phyloP scores from a whole-genome alignment of 2,113 vertebrate genomes.

The Hippocampus zosterae region DNA sequence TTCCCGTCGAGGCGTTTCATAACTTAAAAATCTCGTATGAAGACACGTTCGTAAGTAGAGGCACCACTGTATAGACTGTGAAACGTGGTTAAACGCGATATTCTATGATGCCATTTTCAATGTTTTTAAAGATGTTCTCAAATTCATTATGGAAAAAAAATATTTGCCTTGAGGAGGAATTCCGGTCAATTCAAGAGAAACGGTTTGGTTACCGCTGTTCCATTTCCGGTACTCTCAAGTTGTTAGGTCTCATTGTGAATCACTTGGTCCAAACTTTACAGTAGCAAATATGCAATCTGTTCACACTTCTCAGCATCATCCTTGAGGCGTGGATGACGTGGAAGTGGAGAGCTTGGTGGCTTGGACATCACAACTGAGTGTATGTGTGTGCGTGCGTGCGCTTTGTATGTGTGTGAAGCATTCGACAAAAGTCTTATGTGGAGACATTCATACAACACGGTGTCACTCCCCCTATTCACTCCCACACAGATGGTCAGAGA shows the following conservation, averaged over 20 bases:
- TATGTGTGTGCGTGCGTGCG: background rate
- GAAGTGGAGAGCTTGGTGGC: slow-evolving; percentile 26
- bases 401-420: slow-evolving; percentile 8
- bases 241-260: slow-evolving; percentile 29
- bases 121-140: no score
- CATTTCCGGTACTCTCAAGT: slow-evolving; percentile 1
- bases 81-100: no score
- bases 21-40: no score
- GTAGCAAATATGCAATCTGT: slow-evolving; percentile 54
- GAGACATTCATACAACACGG: slow-evolving; percentile 45
- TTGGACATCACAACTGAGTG: slow-evolving; percentile 9
- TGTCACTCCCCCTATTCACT: slow-evolving; percentile 17
- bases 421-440: slow-evolving; percentile 24
- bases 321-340: slow-evolving; percentile 49
- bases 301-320: slow-evolving; percentile 44
- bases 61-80: no score
- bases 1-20: no score
- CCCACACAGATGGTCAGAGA: slow-evolving; percentile 49
- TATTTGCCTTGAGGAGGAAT: background rate
- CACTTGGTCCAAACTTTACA: slow-evolving; percentile 49
- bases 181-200: background rate
- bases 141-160: no score
- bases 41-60: no score
- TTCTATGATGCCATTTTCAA: no score
- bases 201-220: slow-evolving; percentile 11